Percentiles rank a stretch among this genome's conserved stretches.
These are phyloP conservation scores for Nymphalis urticae DNA, from an alignment of 2,888 invertebrate genomes.

Conservation along the genomic window DNA sequence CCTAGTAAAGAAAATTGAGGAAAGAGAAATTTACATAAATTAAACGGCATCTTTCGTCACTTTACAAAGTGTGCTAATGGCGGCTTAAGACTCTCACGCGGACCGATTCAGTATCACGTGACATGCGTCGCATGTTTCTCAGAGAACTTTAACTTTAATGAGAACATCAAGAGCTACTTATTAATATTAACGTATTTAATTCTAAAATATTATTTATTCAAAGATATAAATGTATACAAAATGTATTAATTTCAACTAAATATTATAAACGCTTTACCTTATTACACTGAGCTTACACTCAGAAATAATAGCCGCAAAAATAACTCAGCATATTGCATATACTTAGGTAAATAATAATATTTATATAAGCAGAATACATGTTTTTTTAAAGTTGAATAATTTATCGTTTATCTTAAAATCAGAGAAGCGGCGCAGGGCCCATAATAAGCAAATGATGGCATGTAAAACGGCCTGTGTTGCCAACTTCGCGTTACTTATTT, in stretches of 20 bases:
- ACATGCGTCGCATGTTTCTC: slow-evolving; percentile 38
- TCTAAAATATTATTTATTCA: neutral
- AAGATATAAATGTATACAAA: neutral
- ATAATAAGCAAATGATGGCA: slow-evolving; percentile 47
- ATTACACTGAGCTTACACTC: neutral
- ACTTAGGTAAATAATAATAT: slow-evolving; percentile 9
- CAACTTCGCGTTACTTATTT: slow-evolving; percentile 57
- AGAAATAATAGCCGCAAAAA: neutral
- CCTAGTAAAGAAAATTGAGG: slow-evolving; percentile 69
- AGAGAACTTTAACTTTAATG: slow-evolving; percentile 1
- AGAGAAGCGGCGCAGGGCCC: slow-evolving; percentile 33
- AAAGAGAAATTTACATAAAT: slow-evolving; percentile 76
- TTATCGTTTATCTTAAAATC: slow-evolving; percentile 38
- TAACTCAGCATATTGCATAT: neutral
- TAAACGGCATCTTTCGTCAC: slow-evolving; percentile 66
- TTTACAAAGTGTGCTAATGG: slow-evolving; percentile 68
- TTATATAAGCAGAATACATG: slow-evolving; percentile 10
- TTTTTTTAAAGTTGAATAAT: slow-evolving; percentile 32
- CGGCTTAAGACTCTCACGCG: slow-evolving; percentile 55
- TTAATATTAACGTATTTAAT: neutral
- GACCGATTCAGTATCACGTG: slow-evolving; percentile 58
- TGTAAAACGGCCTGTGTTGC: slow-evolving; percentile 49
- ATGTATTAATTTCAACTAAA: slow-evolving; percentile 6
- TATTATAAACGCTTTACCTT: neutral
- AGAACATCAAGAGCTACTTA: slow-evolving; percentile 19